Conservation (phyloP, 2,797 vertebrate genomes). For the Myiothlypis coronata region DNA sequence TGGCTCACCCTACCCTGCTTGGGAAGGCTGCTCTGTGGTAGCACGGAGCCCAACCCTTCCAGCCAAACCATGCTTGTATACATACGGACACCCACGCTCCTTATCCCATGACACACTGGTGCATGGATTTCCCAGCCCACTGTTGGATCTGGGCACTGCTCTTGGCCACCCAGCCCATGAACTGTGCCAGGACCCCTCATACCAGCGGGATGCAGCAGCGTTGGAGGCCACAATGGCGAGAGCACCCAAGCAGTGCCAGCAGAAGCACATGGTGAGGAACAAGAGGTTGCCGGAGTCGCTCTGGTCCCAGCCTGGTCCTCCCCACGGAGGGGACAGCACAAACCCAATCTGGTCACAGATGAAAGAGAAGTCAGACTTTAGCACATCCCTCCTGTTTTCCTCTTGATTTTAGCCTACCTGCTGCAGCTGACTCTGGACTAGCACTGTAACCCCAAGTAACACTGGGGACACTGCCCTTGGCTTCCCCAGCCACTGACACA, state of each 20-base stretch:
- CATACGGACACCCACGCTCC: accelerated
- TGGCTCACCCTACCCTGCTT: neutral
- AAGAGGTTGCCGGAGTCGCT: conserved; percentile 74
- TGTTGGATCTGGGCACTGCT: accelerated
- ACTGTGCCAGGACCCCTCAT: conserved; percentile 28
- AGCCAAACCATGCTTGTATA: neutral
- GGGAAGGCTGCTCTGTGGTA: accelerated
- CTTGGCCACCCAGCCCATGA: neutral
- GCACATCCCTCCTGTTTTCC: neutral
- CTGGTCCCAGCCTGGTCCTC: conserved; percentile 79
- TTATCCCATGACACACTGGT: accelerated
- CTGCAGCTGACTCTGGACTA: neutral
- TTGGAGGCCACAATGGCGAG: conserved; percentile 70
- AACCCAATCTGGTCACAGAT: conserved; percentile 84
- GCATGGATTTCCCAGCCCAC: neutral
- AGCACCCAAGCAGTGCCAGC: conserved; percentile 84
- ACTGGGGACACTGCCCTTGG: neutral
- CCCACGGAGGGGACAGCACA: conserved; percentile 85
- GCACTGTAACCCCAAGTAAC: neutral
- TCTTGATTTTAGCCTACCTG: neutral
- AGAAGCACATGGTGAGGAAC: conserved; percentile 94
- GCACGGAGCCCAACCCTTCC: neutral
- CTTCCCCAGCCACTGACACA: neutral
- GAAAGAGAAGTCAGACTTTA: neutral
- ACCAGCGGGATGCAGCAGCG: conserved; percentile 79